Percentiles rank a stretch among this genome's conserved stretches.
phyloP scores from a whole-genome alignment of 2,797 vertebrate genomes.

The Eutrigla gurnardus region DNA sequence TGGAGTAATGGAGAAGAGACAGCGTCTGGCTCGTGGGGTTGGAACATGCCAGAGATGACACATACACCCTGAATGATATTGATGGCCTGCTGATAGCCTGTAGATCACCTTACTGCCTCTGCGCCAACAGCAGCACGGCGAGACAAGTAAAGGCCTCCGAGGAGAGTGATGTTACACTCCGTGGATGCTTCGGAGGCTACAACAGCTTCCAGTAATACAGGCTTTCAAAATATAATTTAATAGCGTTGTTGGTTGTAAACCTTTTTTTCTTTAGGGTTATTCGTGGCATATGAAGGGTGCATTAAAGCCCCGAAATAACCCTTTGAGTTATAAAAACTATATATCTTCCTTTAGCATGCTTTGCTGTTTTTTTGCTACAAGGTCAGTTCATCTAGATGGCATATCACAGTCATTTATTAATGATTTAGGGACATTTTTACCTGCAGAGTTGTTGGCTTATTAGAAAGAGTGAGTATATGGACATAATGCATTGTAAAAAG shows the following conservation, averaged over 20 bases:
- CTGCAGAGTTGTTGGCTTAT: too few relatives aligned
- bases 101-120: constrained; percentile 73
- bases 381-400: too few relatives aligned
- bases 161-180: constrained; percentile 53
- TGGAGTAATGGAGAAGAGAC: constrained; percentile 67
- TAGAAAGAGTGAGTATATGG: too few relatives aligned
- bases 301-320: too few relatives aligned
- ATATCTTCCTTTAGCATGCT: too few relatives aligned
- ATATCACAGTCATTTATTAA: too few relatives aligned
- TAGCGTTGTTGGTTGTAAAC: neutral
- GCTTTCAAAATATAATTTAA: constrained; percentile 2
- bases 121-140: constrained; percentile 60
- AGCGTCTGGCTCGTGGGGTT: constrained; percentile 59
- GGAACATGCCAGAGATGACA: constrained; percentile 81
- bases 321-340: too few relatives aligned
- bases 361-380: too few relatives aligned
- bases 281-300: neutral
- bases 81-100: constrained; percentile 75
- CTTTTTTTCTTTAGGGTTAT: neutral
- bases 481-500: too few relatives aligned
- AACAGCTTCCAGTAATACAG: constrained; percentile 42
- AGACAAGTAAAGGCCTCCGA: constrained; percentile 49
- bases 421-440: too few relatives aligned
- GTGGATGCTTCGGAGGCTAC: constrained; percentile 52
- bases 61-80: constrained; percentile 72